These are phyloP conservation scores for Andricus quercusramuli DNA, from an alignment of 2,888 invertebrate genomes.

Conservation along the genomic window DNA sequence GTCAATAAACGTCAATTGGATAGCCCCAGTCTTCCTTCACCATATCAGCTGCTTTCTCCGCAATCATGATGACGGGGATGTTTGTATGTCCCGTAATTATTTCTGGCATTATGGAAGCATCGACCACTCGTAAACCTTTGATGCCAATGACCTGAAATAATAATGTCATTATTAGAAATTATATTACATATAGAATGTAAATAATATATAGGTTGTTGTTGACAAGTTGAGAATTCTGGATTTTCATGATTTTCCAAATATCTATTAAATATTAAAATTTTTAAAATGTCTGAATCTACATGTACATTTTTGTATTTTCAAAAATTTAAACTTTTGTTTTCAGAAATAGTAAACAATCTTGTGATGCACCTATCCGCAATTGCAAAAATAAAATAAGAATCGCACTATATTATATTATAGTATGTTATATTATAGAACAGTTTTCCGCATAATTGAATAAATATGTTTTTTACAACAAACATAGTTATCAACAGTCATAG, in stretches of 20 bases:
- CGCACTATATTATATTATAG: no score
- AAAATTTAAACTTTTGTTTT: neutral
- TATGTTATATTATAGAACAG: no score
- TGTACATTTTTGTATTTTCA: neutral
- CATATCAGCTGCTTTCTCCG: constrained; percentile 84
- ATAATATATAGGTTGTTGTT: neutral
- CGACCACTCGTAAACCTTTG: constrained; percentile 82
- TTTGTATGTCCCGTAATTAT: constrained; percentile 84
- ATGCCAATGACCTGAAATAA: constrained; percentile 78
- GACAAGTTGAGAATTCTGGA: neutral
- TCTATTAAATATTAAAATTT: neutral
- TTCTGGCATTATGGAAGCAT: constrained; percentile 84
- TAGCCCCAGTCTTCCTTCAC: constrained; percentile 81
- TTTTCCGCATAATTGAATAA: no score
- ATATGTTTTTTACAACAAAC: no score
- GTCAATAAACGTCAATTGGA: constrained; percentile 10
- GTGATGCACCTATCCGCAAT: no score
- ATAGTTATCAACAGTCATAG: no score
- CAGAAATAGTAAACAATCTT: no score
- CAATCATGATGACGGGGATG: constrained; percentile 85
- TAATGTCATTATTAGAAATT: neutral
- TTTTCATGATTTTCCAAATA: no score
- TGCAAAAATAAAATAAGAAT: no score
- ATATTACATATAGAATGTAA: neutral
- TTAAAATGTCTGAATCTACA: no score